A percentile compares a stretch with the other conserved stretches of the same genome.
Evolutionary conservation across 1,140 invertebrate species (phyloP).

Genomic region (Penaeus japonicus): DNA sequence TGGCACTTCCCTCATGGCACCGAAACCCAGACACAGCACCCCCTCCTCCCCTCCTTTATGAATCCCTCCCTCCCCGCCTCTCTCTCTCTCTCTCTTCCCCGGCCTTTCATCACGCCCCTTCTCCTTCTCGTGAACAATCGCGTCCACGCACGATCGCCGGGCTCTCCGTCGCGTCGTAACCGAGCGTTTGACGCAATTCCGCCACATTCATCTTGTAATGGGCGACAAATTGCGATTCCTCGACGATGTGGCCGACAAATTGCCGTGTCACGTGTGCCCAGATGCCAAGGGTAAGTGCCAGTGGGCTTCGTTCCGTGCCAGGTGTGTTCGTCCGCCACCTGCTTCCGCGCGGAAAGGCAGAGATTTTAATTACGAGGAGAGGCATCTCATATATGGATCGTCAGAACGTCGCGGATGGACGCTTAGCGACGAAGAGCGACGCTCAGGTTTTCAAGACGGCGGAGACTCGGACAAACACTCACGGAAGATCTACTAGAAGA

Average conservation of each 20-base stretch:
- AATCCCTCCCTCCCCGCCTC: neutral
- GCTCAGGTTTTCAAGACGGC: too few relatives aligned
- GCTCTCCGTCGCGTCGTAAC: neutral
- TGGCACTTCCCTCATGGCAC: too few relatives aligned
- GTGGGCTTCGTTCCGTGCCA: constrained; percentile 14
- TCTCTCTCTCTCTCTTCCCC: neutral
- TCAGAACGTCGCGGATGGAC: too few relatives aligned
- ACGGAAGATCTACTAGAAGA: neutral
- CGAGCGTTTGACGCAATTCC: constrained; percentile 22
- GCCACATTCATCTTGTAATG: constrained; percentile 39
- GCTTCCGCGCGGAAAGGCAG: too few relatives aligned
- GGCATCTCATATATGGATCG: too few relatives aligned
- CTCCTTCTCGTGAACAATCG: too few relatives aligned
- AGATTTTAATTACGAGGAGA: too few relatives aligned
- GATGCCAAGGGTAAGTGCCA: constrained; percentile 18
- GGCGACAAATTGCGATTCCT: constrained; percentile 49
- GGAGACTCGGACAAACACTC: too few relatives aligned
- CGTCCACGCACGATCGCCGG: too few relatives aligned
- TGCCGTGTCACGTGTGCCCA: constrained; percentile 33
- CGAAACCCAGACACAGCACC: too few relatives aligned
- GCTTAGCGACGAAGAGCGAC: too few relatives aligned
- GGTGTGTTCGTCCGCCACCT: constrained; percentile 2
- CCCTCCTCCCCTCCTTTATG: neutral
- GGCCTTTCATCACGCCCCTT: too few relatives aligned
- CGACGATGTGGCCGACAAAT: constrained; percentile 48